Evolutionary conservation across 2,797 vertebrate genomes (phyloP), one percentile per base, ranked within the genome.

Genomic region (Hirundo rustica): DNA sequence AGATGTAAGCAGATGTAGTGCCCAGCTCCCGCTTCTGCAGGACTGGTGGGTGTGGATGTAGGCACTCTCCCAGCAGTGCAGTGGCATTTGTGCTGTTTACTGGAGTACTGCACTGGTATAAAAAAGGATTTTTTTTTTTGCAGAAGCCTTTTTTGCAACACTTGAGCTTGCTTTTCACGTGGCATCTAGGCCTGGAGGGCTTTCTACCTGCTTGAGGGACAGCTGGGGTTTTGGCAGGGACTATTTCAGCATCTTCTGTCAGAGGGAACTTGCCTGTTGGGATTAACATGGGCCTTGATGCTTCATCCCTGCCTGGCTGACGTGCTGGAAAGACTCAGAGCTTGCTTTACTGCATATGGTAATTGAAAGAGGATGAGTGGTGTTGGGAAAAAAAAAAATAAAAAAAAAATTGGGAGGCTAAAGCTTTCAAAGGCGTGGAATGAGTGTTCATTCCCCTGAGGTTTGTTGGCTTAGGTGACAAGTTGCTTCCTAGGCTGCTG

Each of bases 101-200:
- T 53, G 15, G 53, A 65, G 12, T 30, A 10, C 15, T 51, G 21
- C 22, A 9, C 7, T 13, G 12, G 5, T 38, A 4, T 10, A 22
- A 44, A 77, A 45, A 45, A 25, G 27, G 29, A 20, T 83, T 45
- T 72, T 45, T 72, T 68, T 21, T 53, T 27, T 25, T 78, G 50
- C 20, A 38, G 47, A 58, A 36, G 3, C 10, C 15, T 72, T 53
- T 57, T 64, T n/a, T 54, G 16, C 4, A 36, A 8, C 74, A 16
- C 25, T 48, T 3, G 0, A 1, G 21, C 11, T 3, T 26, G 34
- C 40, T 83, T 60, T 88, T 60, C 36, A 6, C 0, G 0, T 54
- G 36, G n/a, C 7, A 18, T 51, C 23, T 25, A 3, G 38, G 48
- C 13, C 34, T 48, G 36, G 57, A 90, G 77, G 21, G 32, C n/a